These are phyloP conservation scores for Gymnothorax javanicus DNA, from an alignment of 2,797 vertebrate species.

Conservation along the genomic window DNA sequence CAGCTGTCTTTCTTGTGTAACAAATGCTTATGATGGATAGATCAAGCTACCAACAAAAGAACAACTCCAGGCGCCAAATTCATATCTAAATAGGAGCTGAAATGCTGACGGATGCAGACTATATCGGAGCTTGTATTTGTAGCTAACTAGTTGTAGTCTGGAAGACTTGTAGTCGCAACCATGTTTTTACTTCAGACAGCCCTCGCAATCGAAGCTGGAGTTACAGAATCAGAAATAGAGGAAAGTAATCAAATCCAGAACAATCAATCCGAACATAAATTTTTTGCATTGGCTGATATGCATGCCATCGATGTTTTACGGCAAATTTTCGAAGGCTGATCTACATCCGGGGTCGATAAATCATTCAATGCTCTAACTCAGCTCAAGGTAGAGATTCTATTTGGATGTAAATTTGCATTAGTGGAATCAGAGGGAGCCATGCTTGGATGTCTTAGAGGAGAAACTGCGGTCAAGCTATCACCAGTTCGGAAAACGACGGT, in stretches of 20 bases:
- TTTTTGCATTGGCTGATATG: neutral
- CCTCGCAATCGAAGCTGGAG: conserved; percentile 14
- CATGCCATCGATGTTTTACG: too few species aligned
- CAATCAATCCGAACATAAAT: neutral
- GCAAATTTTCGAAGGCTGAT: neutral
- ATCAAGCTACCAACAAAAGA: neutral
- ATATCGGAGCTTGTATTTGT: neutral
- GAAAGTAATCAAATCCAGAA: conserved; percentile 13
- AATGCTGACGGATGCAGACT: neutral
- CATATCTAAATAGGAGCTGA: neutral
- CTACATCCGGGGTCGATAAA: neutral
- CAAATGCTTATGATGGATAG: neutral
- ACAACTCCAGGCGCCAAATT: neutral
- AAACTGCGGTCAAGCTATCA: too few species aligned
- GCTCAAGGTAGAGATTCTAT: neutral
- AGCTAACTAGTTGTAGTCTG: neutral
- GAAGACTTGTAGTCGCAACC: neutral
- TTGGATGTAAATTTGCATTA: neutral
- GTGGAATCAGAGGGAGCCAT: neutral
- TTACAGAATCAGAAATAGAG: neutral
- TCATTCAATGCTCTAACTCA: neutral
- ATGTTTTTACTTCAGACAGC: conserved; percentile 29
- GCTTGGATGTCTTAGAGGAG: neutral
- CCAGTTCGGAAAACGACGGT: too few species aligned
- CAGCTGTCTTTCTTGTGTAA: neutral